Percentiles rank a stretch among this genome's conserved stretches.
Evolutionary conservation across 1,140 invertebrate species (phyloP).

Genomic region (Mercenaria mercenaria): DNA sequence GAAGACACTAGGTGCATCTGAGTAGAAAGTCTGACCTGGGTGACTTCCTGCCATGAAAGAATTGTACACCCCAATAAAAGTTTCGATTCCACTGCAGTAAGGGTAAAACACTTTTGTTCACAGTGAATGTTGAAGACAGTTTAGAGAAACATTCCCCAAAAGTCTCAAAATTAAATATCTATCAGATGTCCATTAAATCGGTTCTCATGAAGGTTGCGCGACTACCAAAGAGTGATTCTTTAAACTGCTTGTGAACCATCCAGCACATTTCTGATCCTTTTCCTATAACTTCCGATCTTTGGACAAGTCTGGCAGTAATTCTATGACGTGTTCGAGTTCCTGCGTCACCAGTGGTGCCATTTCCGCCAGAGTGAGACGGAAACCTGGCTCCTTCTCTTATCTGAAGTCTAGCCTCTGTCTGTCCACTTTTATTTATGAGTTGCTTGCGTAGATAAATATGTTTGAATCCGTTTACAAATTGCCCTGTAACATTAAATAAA

Average conservation of each 20-base stretch:
- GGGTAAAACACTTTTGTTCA: no score
- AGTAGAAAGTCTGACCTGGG: no score
- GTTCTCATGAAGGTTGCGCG: background rate
- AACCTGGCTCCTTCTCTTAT: conserved; percentile 10
- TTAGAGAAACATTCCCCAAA: no score
- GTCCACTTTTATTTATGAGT: background rate
- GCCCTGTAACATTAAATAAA: conserved; percentile 1
- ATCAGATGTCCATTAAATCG: background rate
- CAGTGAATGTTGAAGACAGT: no score
- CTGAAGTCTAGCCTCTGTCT: background rate
- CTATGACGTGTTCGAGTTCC: background rate
- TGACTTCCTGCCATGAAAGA: no score
- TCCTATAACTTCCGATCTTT: background rate
- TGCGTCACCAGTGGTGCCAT: background rate
- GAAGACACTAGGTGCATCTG: no score
- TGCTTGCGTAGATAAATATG: conserved; percentile 1
- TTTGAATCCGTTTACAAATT: conserved; percentile 28
- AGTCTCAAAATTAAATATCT: no score
- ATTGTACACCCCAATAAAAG: no score
- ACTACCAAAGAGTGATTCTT: background rate
- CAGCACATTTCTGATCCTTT: background rate
- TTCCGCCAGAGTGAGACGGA: no score
- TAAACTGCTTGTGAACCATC: conserved; percentile 14
- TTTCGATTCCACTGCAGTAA: no score
- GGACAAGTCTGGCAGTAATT: background rate